phyloP scores from a whole-genome alignment of 2,797 vertebrate genomes.

The Oryzias dopingdopingensis region DNA sequence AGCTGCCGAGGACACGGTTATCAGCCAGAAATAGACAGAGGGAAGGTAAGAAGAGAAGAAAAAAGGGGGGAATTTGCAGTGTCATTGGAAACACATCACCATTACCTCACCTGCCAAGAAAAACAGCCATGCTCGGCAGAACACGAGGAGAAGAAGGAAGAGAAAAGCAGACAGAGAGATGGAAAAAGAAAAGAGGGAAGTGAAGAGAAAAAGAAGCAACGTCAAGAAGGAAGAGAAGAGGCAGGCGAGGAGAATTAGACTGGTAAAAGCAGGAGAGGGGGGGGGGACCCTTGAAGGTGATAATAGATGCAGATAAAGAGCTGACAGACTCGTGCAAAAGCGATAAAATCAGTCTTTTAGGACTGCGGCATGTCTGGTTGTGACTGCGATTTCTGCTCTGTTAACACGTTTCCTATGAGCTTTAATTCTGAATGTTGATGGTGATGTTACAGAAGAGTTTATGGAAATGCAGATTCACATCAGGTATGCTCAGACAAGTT shows the following conservation, averaged over 20 bases:
- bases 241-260: conserved; percentile 29
- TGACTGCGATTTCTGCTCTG: conserved; percentile 77
- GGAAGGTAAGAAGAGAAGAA: conserved; percentile 26
- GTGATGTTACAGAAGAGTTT: conserved; percentile 11
- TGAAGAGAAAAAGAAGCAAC: conserved; percentile 9
- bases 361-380: conserved; percentile 11
- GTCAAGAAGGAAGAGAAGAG: conserved; percentile 22
- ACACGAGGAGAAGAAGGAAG: conserved; percentile 28
- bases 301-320: conserved; percentile 7
- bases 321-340: too few species aligned
- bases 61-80: conserved; percentile 55
- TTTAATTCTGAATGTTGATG: background rate
- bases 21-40: conserved; percentile 63
- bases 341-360: too few species aligned
- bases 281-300: conserved; percentile 45
- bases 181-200: conserved; percentile 34
- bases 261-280: conserved; percentile 2
- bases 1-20: conserved; percentile 55
- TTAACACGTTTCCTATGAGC: conserved; percentile 58
- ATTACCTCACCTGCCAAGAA: conserved; percentile 49
- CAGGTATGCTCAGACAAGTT: too few species aligned
- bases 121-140: conserved; percentile 39
- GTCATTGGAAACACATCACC: conserved; percentile 60
- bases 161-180: conserved; percentile 37
- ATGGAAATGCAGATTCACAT: conserved; percentile 14